Evolutionary conservation across 1,140 invertebrate genomes (phyloP), one percentile per base, ranked within the genome.

Genomic region (Rhagoletis zephyria): DNA sequence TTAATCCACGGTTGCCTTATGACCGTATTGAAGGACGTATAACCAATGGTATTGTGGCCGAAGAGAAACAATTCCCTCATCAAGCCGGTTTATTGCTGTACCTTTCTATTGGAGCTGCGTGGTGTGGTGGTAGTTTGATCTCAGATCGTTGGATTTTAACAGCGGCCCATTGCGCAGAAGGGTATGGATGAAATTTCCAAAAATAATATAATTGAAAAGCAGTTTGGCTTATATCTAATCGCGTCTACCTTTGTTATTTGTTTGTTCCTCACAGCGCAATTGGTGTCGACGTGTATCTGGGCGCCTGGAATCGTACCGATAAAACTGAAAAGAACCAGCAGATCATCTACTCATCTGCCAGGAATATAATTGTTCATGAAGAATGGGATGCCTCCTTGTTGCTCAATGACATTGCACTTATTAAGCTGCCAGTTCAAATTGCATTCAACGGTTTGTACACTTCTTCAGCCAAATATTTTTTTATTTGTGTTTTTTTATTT

Each of bases 401-500:
- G 1, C 48, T 87, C 51, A 93, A 94, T 19, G 93, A 94, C 74
- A 90, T 94, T 4, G 92, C 93, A 0, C 85, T 94, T 30, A 91
- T 94, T 14, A 90, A 92, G 59, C 88, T 94, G 61, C 93, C 93
- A 1, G 88, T 86, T 0, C 74, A 65, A 2, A 87, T 94, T 4
- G 42, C 87, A 4, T 91, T 93, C 51, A 90, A 90, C 42, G 87
- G 91, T 92, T 61, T 7, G 48, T 56, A 56, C 51, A 56, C 10
- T 56, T 56, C 51, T 10, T 56, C 63, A 6, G 88, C 87, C 88
- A 90, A 0, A 3, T 14, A 0, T 90, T 63, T 7, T 93, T 42
- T 93, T 94, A 74, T 89, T 94, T 4, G 91, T 93, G 0, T 77
- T 56, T 94, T 48, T 90, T 93, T 12, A 30, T 90, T 91, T 48